These are phyloP conservation scores for Pristionchus pacificus DNA, from an alignment of 1,140 invertebrate species.

Conservation along the genomic window DNA sequence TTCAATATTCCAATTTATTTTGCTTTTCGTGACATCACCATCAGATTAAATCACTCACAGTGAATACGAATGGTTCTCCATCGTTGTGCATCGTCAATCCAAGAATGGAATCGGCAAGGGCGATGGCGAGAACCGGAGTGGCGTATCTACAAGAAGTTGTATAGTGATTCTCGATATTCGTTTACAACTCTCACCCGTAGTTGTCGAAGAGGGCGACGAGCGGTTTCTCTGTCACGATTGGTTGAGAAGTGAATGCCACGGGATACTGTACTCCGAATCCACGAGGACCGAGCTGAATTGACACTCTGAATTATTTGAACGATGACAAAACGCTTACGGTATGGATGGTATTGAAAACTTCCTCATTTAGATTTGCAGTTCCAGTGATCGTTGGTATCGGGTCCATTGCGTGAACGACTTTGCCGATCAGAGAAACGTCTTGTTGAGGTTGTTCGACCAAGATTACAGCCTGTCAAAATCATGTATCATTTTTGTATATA, in stretches of 20 bases:
- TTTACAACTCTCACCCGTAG: not conserved
- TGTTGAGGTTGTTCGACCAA: not conserved
- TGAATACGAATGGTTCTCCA: not conserved
- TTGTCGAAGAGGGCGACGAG: not conserved
- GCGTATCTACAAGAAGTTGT: not conserved
- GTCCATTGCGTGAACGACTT: not conserved
- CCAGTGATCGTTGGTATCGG: not conserved
- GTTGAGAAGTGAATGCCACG: not conserved
- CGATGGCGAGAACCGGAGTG: not conserved
- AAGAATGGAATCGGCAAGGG: not conserved
- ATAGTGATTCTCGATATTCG: not conserved
- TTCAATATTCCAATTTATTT: not conserved
- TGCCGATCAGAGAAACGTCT: not conserved
- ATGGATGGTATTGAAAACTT: not conserved
- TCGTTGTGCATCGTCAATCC: not conserved
- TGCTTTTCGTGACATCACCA: no score
- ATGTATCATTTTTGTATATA: not conserved
- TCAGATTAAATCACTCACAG: not conserved
- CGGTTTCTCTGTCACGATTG: not conserved
- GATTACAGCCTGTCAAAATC: not conserved
- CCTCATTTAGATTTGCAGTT: not conserved
- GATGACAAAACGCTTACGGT: not conserved
- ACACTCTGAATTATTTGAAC: not conserved
- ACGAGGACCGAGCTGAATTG: not conserved
- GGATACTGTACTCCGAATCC: not conserved